Evolutionary conservation across 2,797 vertebrate species (phyloP).

Genomic region (Xiphorhynchus erythropygius): DNA sequence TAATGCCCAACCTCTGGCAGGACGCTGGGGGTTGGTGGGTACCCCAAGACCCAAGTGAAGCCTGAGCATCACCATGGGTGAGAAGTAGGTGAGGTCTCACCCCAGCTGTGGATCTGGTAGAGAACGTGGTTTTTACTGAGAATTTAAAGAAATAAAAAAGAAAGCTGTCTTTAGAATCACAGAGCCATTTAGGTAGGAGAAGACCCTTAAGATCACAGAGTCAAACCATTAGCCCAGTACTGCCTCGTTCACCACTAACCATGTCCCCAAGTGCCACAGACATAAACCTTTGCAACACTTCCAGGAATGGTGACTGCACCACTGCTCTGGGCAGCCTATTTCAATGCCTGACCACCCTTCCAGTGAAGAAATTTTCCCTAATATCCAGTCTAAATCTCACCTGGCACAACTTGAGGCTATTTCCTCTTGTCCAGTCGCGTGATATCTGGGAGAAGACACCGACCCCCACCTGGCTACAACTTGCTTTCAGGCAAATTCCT

Average conservation of each 20-base stretch:
- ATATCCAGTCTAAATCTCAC: neutral
- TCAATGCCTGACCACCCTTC: neutral
- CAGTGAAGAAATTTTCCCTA: neutral
- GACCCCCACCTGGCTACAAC: neutral
- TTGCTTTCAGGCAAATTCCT: neutral
- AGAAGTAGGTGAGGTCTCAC: neutral
- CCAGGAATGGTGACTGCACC: neutral
- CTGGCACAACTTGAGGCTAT: neutral
- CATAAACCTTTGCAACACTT: neutral
- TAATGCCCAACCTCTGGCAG: accelerated
- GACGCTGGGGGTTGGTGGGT: neutral
- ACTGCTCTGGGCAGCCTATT: neutral
- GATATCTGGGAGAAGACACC: neutral
- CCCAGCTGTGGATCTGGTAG: neutral
- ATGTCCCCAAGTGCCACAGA: neutral
- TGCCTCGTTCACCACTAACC: neutral
- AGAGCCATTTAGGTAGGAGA: neutral
- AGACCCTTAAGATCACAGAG: neutral
- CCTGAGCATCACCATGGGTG: neutral
- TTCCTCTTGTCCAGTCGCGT: neutral
- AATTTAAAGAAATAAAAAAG: neutral
- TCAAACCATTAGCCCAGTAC: neutral
- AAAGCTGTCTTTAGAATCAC: neutral
- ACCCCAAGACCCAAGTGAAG: neutral
- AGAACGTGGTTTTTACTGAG: neutral